Conservation (phyloP, 92 coral and sea anemone species). For the Phymanthus crucifer region DNA sequence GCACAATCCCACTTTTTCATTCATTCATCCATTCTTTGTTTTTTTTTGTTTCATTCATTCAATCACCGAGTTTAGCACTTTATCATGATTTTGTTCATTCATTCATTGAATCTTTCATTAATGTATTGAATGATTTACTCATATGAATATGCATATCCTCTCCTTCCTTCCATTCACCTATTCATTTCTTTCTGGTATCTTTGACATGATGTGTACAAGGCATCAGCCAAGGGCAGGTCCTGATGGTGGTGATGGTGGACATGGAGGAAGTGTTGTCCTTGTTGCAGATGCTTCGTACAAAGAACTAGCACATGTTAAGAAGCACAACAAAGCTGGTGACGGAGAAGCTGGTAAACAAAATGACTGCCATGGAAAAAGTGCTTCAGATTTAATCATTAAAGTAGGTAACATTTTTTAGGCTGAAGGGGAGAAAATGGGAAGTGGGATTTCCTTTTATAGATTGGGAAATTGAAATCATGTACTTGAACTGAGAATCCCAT, state of each 20-base stretch:
- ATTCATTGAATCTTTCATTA: too few relatives aligned
- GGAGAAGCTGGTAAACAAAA: constrained; percentile 78
- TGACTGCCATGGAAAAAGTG: constrained; percentile 79
- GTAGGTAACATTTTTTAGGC: constrained; percentile 20
- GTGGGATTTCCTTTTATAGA: too few relatives aligned
- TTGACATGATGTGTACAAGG: constrained; percentile 21
- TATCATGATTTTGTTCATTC: too few relatives aligned
- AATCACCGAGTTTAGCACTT: too few relatives aligned
- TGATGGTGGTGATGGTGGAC: constrained; percentile 98
- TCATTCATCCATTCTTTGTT: too few relatives aligned
- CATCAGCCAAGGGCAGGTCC: constrained; percentile 94
- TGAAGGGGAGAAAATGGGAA: not conserved
- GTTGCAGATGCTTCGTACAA: constrained; percentile 76
- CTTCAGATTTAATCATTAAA: constrained; percentile 61
- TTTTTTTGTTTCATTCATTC: too few relatives aligned
- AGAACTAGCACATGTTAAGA: constrained; percentile 83
- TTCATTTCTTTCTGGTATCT: not conserved
- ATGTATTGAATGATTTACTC: too few relatives aligned
- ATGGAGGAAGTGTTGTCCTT: constrained; percentile 80
- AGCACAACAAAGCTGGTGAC: constrained; percentile 73
- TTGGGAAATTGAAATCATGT: too few relatives aligned
- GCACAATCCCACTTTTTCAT: too few relatives aligned
- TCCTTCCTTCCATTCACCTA: too few relatives aligned
- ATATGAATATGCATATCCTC: too few relatives aligned
- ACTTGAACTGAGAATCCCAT: too few relatives aligned